These are phyloP conservation scores for Enteromius trimaculatus DNA, from an alignment of 2,797 vertebrate genomes.

Conservation along the genomic window DNA sequence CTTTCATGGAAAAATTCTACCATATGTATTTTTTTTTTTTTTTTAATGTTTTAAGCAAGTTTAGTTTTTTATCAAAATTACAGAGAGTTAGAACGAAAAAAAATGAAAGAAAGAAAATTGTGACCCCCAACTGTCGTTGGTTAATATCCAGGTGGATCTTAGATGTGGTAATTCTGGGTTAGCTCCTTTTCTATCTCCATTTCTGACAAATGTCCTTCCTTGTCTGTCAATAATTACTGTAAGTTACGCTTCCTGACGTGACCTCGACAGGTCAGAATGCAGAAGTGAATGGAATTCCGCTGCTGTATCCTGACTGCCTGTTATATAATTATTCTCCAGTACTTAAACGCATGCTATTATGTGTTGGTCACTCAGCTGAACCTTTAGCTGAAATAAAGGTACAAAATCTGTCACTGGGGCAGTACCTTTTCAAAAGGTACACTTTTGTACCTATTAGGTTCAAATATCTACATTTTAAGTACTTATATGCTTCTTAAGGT, in stretches of 20 bases:
- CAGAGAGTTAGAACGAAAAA: not conserved
- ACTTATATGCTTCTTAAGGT: too few species aligned
- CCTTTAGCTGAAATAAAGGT: too few species aligned
- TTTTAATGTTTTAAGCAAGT: not conserved
- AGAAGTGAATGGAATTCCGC: slow-evolving; percentile 29
- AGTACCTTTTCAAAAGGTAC: too few species aligned
- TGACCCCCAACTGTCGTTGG: not conserved
- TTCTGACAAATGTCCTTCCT: slow-evolving; percentile 31
- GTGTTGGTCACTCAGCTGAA: not conserved
- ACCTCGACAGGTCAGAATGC: slow-evolving; percentile 35
- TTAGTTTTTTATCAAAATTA: not conserved
- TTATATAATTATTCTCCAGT: slow-evolving; percentile 12
- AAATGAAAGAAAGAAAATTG: not conserved
- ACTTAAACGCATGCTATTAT: not conserved
- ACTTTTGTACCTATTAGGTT: too few species aligned
- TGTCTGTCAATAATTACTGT: slow-evolving; percentile 41
- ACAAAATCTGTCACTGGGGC: too few species aligned
- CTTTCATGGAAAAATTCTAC: not conserved
- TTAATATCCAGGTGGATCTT: not conserved
- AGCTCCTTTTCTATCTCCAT: not conserved
- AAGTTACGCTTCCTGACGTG: slow-evolving; percentile 27
- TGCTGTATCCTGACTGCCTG: slow-evolving; percentile 22
- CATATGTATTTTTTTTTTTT: not conserved
- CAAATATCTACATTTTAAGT: too few species aligned
- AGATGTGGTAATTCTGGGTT: not conserved